Base-by-base conservation (phyloP, 1,140 invertebrate genomes). In the Ceratoteleas bidentatus region DNA sequence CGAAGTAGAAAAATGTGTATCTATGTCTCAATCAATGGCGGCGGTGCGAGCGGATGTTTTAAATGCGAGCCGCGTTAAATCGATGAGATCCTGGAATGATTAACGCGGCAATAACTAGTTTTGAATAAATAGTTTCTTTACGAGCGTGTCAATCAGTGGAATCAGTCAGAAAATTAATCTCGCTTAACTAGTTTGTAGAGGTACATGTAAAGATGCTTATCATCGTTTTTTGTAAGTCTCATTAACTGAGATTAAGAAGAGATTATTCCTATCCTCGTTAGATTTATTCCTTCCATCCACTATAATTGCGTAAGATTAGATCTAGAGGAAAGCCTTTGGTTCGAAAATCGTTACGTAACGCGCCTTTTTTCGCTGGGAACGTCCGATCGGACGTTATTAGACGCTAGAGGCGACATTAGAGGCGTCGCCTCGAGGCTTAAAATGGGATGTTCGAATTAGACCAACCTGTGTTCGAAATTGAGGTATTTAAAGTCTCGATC, bases 211-310 rank as follows among this genome's bases (percentile, higher is more conserved):
- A 36, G 68, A 72, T 72, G 14, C 6, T n/a, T 61, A 72, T 72
- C 68, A 2, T 15, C 50, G 14, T 61, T 72, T 60, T 61, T 61
- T 54, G 53, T 54, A 47, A 53, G 13, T 47, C 53, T 72, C 47
- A 72, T 72, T 72, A 72, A 16, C 56, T 34, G 47, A 36, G 49
- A 70, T 70, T 60, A 70, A 53, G 56, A n/a, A 58, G 40, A 68
- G 11, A 69, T 69, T 24, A 58, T 58, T 50, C 56, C 38, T 5
- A 47, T 43, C 40, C 15, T 58, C 32, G 40, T 53, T 16, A 36
- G 40, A 57, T 68, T 68, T 68, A 68, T 68, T 57, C 11, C 13
- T 9, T 47, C 6, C 6, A 7, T 32, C 32, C 24, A 36, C 38
- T 34, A 16, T 50, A 40, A 40, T 40, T 40, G 36, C 36, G 36